phyloP scores from a whole-genome alignment of 1,140 invertebrate genomes.

The Euwallacea fornicatus region DNA sequence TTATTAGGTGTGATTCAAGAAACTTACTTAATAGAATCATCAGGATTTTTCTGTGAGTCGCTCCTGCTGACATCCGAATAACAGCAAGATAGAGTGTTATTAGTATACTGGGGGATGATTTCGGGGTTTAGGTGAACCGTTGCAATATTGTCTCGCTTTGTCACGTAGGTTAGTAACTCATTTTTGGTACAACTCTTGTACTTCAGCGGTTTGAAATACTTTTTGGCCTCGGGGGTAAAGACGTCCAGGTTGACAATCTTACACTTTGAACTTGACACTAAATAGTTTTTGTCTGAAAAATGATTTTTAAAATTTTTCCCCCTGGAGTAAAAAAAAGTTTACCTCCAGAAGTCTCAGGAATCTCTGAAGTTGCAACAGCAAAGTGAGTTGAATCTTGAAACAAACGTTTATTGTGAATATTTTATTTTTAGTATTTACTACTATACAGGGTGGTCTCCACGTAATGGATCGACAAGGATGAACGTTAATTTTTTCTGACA shows the following conservation, averaged over 20 bases:
- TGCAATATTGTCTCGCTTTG: constrained; percentile 40
- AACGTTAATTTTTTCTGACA: no score
- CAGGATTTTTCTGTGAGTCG: constrained; percentile 29
- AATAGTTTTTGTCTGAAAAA: constrained; percentile 52
- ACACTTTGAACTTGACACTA: constrained; percentile 70
- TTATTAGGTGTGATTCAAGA: constrained; percentile 3
- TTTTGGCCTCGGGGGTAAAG: constrained; percentile 64
- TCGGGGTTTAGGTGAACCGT: constrained; percentile 43
- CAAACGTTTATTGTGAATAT: no score
- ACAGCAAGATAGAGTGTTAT: constrained; percentile 36
- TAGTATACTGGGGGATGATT: constrained; percentile 39
- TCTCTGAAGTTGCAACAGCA: no score
- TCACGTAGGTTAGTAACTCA: constrained; percentile 44
- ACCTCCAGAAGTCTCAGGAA: no score
- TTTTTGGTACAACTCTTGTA: constrained; percentile 60
- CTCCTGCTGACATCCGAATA: constrained; percentile 38
- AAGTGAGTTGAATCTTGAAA: no score
- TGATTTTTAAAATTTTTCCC: not conserved
- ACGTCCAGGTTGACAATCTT: constrained; percentile 70
- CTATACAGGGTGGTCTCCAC: no score
- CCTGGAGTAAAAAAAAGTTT: not conserved
- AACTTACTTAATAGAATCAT: constrained; percentile 41
- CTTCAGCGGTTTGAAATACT: constrained; percentile 60
- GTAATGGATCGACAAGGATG: no score
- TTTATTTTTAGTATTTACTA: no score